Evolutionary conservation across 2,888 invertebrate species (phyloP).

Genomic region (Oscheius sp.): DNA sequence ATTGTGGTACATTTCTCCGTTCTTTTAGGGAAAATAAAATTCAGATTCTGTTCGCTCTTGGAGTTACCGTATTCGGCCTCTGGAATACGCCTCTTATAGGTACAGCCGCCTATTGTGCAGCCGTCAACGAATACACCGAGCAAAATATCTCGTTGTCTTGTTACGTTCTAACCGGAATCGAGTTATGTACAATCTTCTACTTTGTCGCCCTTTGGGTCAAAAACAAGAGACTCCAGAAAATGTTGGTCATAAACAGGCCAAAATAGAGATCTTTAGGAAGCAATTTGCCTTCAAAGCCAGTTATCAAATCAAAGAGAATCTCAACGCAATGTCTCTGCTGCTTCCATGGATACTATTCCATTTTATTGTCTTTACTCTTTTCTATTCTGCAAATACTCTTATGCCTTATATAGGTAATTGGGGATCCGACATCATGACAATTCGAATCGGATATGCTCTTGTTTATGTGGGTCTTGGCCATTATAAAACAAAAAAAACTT

Average conservation of each 20-base stretch:
- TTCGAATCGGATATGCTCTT: not conserved
- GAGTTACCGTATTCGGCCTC: not conserved
- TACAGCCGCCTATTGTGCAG: not conserved
- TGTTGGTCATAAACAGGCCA: not conserved
- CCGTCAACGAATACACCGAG: not conserved
- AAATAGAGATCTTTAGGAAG: not conserved
- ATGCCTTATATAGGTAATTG: not conserved
- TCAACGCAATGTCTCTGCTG: not conserved
- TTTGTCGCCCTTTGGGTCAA: not conserved
- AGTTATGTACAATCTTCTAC: not conserved
- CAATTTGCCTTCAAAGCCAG: not conserved
- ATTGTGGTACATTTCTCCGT: too few relatives aligned
- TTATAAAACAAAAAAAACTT: too few relatives aligned
- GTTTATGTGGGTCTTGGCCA: not conserved
- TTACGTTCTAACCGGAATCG: not conserved
- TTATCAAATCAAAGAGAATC: not conserved
- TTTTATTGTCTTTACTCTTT: not conserved
- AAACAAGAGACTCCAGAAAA: not conserved
- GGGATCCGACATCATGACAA: not conserved
- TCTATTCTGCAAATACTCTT: not conserved
- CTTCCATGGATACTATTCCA: not conserved
- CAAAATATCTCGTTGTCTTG: not conserved
- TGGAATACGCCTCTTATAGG: not conserved
- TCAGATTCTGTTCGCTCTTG: not conserved
- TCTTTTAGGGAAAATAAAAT: too few relatives aligned